Evolutionary conservation across 2,113 vertebrate species (phyloP).

Genomic region (Xiphophorus couchianus): DNA sequence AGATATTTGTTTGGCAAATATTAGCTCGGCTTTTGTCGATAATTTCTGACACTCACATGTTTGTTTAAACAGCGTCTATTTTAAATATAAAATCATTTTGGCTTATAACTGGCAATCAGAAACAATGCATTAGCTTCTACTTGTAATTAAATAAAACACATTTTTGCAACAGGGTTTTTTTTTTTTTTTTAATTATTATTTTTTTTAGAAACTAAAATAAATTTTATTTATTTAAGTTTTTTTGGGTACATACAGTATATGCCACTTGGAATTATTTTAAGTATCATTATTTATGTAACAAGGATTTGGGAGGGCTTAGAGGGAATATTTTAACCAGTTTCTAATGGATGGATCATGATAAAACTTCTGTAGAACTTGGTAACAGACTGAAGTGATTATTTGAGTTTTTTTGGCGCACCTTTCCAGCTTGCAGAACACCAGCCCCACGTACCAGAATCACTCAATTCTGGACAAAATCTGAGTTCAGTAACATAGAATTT

Average conservation of each 20-base stretch:
- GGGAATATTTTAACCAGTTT: neutral
- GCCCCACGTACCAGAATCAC: too few species aligned
- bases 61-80: neutral
- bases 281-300: neutral
- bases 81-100: neutral
- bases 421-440: neutral
- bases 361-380: neutral
- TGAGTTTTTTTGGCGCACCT: neutral
- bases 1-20: conserved; percentile 4
- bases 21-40: neutral
- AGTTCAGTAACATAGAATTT: neutral
- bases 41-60: neutral
- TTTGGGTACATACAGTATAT: neutral
- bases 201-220: neutral
- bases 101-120: neutral
- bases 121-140: neutral
- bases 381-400: neutral
- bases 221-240: neutral
- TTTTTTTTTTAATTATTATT: neutral
- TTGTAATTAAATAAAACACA: neutral
- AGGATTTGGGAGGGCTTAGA: neutral
- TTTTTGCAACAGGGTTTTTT: neutral
- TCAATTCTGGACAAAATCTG: neutral
- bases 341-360: neutral
- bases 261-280: neutral